Base-by-base conservation (phyloP, 2,113 vertebrate genomes). In the Bubalus kerabau region DNA sequence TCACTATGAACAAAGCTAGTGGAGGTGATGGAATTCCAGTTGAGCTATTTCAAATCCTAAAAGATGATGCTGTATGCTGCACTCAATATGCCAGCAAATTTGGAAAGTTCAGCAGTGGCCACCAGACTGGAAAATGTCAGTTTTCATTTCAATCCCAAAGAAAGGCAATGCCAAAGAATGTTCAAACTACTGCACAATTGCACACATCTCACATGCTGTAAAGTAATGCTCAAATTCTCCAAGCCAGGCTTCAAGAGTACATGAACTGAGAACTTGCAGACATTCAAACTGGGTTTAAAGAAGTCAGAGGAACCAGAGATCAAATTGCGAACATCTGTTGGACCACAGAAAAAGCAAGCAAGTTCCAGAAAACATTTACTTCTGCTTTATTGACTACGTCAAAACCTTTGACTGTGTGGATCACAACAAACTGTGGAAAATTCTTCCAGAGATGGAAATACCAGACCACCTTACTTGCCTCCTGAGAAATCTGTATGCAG, bases 141-240 rank as follows among this genome's bases (percentile, higher is more conserved):
- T 71, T 36, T 71, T 71, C n/a, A 71, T 23, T 40, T 5, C n/a
- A 36, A 36, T 71, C 10, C n/a, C 19, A 36, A 12, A 36, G 19
- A 71, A 71, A 71, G n/a, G 67, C n/a, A 71, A 71, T 23, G n/a
- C 17, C n/a, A 71, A 71, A 40, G 19, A 71, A 71, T 23, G 19
- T 23, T 71, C n/a, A 23, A 36, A 71, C 67, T 12, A 40, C n/a
- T 5, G 0, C 17, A 40, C 64, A 71, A 12, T 12, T 71, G 67
- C 5, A 71, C 67, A 23, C n/a, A 36, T 23, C n/a, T 40, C 40
- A 71, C 32, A 67, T 1, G 9, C 19, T 71, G n/a, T 71, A 71
- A 67, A 67, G 17, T 67, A 67, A 36, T 36, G 64, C 16, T 67
- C 8, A 67, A 67, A 71, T 71, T 36, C 9, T 71, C n/a, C 64